Evolutionary conservation across 2,797 vertebrate species (phyloP), one percentile per base, ranked within the genome.

Genomic region (Eurystomus glaucurus): DNA sequence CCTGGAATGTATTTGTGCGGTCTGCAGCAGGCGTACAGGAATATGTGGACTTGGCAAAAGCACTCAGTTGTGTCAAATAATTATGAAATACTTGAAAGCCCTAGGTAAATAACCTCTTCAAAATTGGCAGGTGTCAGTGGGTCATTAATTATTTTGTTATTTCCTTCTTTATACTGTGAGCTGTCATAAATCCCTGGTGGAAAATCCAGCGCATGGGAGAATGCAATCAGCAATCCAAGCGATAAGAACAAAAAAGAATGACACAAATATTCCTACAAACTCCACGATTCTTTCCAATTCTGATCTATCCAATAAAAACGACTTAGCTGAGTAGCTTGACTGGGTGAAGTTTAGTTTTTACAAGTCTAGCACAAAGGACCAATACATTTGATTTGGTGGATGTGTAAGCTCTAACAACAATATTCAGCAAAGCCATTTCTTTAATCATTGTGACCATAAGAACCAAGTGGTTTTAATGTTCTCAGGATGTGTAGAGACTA

Each of bases 111-210:
- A 96, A 94, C 55, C 66, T 97, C 95, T 98, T 96, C 76, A 96
- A 85, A 97, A 95, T 33, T 95, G 97, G 97, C 96, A 97, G 83
- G 23, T 70, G 0, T 93, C 90, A 93, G 88, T 91, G 65, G 83
- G 91, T 97, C 88, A 94, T 98, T 98, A 97, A 94, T 98, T 97
- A 97, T 95, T 98, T 97, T 95, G 77, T 89, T 92, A 77, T 90
- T 97, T 95, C 78, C 87, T 87, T 92, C 94, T 95, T 94, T 92
- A 48, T 96, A 91, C n/a, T 28, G 87, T 75, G 82, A 96, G 61
- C 45, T 91, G 71, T 86, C 14, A 61, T 95, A 97, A 91, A 96
- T 95, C 86, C 92, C 93, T 94, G 33, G 26, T 90, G 74, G 94
- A 92, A 85, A 95, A 97, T 96, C 85, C 81, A 57, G 70, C 39